Conservation (phyloP, 2,797 vertebrate genomes). For the Brachyrhaphis roseni region DNA sequence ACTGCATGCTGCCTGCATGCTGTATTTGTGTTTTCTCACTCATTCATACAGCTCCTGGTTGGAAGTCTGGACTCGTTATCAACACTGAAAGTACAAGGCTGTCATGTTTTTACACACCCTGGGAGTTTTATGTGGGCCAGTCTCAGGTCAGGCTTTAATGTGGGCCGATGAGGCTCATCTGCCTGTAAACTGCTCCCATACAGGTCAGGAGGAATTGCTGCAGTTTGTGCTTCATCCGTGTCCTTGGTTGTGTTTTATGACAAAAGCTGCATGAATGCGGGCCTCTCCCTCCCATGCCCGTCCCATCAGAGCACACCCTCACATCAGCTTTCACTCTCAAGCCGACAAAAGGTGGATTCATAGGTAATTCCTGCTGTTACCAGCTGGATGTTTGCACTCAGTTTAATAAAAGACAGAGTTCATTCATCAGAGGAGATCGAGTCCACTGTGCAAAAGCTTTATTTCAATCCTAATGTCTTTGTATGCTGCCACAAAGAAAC, state of each 20-base stretch:
- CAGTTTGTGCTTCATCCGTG: constrained; percentile 19
- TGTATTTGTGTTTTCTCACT: constrained; percentile 55
- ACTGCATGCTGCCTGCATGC: neutral
- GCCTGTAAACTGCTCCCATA: constrained; percentile 23
- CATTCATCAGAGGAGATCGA: neutral
- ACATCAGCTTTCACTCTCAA: constrained; percentile 18
- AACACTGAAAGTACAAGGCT: constrained; percentile 70
- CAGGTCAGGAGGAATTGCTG: constrained; percentile 27
- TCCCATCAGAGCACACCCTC: constrained; percentile 27
- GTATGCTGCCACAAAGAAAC: neutral
- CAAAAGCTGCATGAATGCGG: constrained; percentile 26
- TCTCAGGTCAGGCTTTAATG: constrained; percentile 28
- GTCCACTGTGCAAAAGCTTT: neutral
- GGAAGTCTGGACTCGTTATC: constrained; percentile 68
- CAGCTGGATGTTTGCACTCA: neutral
- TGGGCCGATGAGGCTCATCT: constrained; percentile 14
- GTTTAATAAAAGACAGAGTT: constrained; percentile 9
- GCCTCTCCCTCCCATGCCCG: constrained; percentile 26
- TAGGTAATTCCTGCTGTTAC: constrained; percentile 5
- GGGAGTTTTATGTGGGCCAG: constrained; percentile 45
- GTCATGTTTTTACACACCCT: constrained; percentile 56
- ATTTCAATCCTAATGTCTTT: neutral
- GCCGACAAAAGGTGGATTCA: constrained; percentile 4
- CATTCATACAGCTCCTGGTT: constrained; percentile 45
- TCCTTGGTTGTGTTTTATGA: constrained; percentile 34